Conservation (phyloP, 2,888 invertebrate species). For the Melanchra persicariae region DNA sequence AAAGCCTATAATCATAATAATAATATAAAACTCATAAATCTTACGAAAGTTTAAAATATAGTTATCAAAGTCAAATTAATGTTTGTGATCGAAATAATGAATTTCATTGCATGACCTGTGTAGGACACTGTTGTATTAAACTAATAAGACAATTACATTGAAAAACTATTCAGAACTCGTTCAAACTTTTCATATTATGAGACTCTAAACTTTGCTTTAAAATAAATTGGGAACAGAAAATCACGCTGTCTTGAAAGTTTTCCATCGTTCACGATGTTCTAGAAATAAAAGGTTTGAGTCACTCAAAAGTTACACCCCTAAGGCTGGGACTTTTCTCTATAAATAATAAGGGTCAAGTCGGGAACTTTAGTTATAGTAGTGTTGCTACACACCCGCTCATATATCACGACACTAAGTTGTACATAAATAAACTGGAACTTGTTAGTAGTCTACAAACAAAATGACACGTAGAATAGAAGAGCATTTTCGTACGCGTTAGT, state of each 20-base stretch:
- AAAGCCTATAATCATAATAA: constrained; percentile 15
- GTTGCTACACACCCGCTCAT: constrained; percentile 36
- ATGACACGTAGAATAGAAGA: constrained; percentile 9
- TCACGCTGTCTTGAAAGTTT: constrained; percentile 53
- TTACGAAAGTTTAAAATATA: constrained; percentile 24
- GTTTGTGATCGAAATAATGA: neutral
- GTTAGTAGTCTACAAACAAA: constrained; percentile 24
- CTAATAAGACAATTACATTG: constrained; percentile 27
- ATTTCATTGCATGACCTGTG: neutral
- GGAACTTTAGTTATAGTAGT: constrained; percentile 49
- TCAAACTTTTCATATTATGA: constrained; percentile 53
- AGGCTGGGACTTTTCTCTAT: constrained; percentile 42
- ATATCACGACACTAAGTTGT: constrained; percentile 39
- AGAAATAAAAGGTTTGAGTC: constrained; percentile 54
- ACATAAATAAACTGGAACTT: constrained; percentile 47
- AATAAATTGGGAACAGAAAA: constrained; percentile 60
- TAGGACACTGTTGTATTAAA: neutral
- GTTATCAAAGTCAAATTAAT: neutral
- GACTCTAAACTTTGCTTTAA: constrained; percentile 48
- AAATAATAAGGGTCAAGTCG: constrained; percentile 63
- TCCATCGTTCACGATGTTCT: constrained; percentile 41
- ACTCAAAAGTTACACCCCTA: constrained; percentile 52
- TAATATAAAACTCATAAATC: constrained; percentile 6
- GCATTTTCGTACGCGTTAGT: constrained; percentile 28
- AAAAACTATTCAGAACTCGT: constrained; percentile 38